Evolutionary conservation across 2,888 invertebrate genomes (phyloP).

Genomic region (Dorcus hopei): DNA sequence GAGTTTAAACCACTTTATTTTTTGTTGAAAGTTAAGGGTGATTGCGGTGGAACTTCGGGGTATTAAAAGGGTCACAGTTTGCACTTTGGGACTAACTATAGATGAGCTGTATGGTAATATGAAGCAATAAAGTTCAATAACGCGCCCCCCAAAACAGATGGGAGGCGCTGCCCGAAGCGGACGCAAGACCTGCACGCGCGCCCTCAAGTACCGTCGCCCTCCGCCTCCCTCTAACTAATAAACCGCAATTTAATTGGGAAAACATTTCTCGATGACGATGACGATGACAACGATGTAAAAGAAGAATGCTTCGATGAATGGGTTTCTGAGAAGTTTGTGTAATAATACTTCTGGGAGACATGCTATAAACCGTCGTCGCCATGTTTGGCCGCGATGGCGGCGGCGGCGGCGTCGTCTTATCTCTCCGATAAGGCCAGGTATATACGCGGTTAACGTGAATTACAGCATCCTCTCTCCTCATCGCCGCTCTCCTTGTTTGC

Average conservation of each 20-base stretch:
- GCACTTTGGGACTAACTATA: too few species aligned
- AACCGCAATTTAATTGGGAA: slow-evolving; percentile 30
- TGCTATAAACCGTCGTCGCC: slow-evolving; percentile 20
- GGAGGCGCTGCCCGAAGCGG: slow-evolving; percentile 32
- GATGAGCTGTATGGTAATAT: slow-evolving; percentile 15
- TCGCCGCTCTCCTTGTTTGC: slow-evolving; percentile 29
- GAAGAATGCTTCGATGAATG: not conserved
- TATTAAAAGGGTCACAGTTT: too few species aligned
- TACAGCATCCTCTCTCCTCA: slow-evolving; percentile 31
- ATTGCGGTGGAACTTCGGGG: too few species aligned
- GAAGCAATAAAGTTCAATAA: slow-evolving; percentile 32
- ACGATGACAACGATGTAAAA: not conserved
- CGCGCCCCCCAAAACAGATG: slow-evolving; percentile 30
- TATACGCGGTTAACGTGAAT: slow-evolving; percentile 28
- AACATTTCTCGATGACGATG: not conserved
- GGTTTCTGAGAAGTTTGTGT: slow-evolving; percentile 7
- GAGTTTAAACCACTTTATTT: too few species aligned
- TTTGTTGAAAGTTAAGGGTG: too few species aligned
- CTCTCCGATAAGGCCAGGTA: slow-evolving; percentile 25
- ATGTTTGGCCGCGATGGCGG: slow-evolving; percentile 14
- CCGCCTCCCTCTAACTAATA: slow-evolving; percentile 21
- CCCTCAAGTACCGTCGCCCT: slow-evolving; percentile 29
- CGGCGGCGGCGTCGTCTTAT: slow-evolving; percentile 31
- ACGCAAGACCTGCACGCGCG: slow-evolving; percentile 34
- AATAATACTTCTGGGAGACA: slow-evolving; percentile 8